phyloP scores from a whole-genome alignment of 2,888 invertebrate genomes.

The Ophraella communa region DNA sequence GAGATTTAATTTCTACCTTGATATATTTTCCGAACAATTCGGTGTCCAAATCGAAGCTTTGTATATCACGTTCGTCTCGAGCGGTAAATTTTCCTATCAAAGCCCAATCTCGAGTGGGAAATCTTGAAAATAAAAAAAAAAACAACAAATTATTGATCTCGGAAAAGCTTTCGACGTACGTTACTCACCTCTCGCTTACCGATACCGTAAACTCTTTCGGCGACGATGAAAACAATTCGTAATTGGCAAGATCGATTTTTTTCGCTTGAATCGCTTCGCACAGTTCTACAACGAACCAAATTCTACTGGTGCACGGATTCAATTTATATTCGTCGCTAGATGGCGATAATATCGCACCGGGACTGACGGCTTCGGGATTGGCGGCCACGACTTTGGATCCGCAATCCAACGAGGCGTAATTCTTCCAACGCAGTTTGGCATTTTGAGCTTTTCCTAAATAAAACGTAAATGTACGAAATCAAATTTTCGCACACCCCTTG shows the following conservation, averaged over 20 bases:
- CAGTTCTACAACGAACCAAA: conserved; percentile 96
- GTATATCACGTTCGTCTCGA: conserved; percentile 84
- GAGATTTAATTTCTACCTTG: conserved; percentile 89
- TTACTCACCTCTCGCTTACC: conserved; percentile 81
- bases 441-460: conserved; percentile 41
- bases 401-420: conserved; percentile 96
- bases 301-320: conserved; percentile 90
- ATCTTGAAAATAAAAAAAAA: neutral
- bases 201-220: conserved; percentile 90
- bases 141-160: too few species aligned
- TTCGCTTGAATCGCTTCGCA: conserved; percentile 97
- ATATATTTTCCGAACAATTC: conserved; percentile 88
- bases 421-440: conserved; percentile 69
- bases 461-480: neutral
- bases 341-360: conserved; percentile 84
- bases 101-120: conserved; percentile 90
- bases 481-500: too few species aligned
- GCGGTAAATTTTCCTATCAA: conserved; percentile 87
- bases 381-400: conserved; percentile 94
- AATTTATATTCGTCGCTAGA: conserved; percentile 97
- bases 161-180: too few species aligned
- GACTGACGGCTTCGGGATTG: conserved; percentile 90
- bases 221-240: conserved; percentile 96
- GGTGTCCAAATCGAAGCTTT: conserved; percentile 82
- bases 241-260: conserved; percentile 94